Conservation (phyloP, 2,797 vertebrate species). For the Ctenochaetus hawaiiensis region DNA sequence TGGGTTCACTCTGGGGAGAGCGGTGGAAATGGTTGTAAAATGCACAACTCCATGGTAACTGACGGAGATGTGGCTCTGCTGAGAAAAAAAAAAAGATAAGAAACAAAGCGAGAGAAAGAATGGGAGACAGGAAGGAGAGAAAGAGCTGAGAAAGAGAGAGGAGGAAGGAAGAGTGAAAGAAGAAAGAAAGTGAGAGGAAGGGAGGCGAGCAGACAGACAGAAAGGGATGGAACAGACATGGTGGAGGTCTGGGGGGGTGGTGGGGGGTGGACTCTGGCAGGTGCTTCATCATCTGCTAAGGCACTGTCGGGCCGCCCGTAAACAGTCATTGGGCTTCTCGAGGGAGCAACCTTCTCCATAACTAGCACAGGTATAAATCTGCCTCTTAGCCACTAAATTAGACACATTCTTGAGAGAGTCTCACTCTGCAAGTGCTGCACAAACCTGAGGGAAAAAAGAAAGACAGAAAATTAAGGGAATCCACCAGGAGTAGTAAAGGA, state of each 20-base stretch:
- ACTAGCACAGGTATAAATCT: slow-evolving; percentile 91
- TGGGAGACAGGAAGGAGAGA: slow-evolving; percentile 51
- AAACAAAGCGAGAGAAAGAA: slow-evolving; percentile 47
- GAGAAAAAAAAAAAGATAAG: slow-evolving; percentile 34
- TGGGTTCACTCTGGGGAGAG: slow-evolving; percentile 68
- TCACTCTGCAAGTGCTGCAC: slow-evolving; percentile 75
- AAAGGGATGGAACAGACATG: slow-evolving; percentile 73
- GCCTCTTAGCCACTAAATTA: slow-evolving; percentile 90
- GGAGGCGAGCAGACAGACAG: slow-evolving; percentile 70
- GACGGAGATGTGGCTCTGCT: slow-evolving; percentile 64
- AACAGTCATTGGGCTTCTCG: slow-evolving; percentile 88
- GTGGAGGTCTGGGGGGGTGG: too few species aligned
- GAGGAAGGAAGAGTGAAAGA: slow-evolving; percentile 58
- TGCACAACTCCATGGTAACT: slow-evolving; percentile 67
- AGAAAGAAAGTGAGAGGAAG: slow-evolving; percentile 60
- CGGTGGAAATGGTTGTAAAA: slow-evolving; percentile 71
- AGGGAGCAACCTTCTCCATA: slow-evolving; percentile 88
- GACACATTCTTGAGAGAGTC: slow-evolving; percentile 80
- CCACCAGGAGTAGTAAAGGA: slow-evolving; percentile 65
- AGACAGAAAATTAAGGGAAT: slow-evolving; percentile 69
- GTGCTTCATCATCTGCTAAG: slow-evolving; percentile 88
- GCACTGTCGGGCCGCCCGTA: slow-evolving; percentile 84
- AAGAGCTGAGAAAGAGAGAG: slow-evolving; percentile 33
- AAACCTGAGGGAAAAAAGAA: slow-evolving; percentile 66
- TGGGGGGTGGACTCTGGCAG: slow-evolving; percentile 73